These are phyloP conservation scores for Diplodus sargus DNA, from an alignment of 2,797 vertebrate species.

Conservation along the genomic window DNA sequence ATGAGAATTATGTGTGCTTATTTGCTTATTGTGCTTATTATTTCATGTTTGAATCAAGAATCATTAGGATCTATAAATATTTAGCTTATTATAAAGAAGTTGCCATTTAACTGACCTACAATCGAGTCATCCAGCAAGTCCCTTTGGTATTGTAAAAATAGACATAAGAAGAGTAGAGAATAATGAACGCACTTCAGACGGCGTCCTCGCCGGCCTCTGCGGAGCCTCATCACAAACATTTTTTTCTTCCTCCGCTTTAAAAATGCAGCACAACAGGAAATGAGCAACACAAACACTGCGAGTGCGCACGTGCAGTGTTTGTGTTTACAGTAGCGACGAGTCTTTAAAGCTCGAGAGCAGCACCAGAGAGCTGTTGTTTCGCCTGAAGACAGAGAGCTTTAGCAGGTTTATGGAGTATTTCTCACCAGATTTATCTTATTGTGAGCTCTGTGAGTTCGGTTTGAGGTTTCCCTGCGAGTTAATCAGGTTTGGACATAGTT, in stretches of 20 bases:
- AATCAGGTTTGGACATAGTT: constrained; percentile 63
- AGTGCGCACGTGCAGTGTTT: constrained; percentile 27
- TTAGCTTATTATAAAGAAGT: neutral
- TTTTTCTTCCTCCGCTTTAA: constrained; percentile 30
- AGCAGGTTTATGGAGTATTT: constrained; percentile 21
- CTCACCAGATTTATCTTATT: neutral
- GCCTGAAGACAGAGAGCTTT: constrained; percentile 31
- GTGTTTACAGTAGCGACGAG: constrained; percentile 29
- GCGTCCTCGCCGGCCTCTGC: neutral
- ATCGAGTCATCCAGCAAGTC: neutral
- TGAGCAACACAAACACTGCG: constrained; percentile 39
- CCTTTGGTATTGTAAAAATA: constrained; percentile 9
- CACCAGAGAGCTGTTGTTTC: constrained; percentile 41
- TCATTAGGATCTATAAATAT: constrained; percentile 4
- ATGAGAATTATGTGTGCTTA: neutral
- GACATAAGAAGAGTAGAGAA: neutral
- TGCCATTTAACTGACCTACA: neutral
- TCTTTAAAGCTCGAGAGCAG: constrained; percentile 20
- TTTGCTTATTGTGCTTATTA: too few relatives aligned
- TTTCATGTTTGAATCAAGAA: constrained; percentile 4
- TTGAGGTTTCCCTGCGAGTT: constrained; percentile 43
- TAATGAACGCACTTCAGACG: neutral
- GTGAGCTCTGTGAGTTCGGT: neutral
- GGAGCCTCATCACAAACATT: constrained; percentile 27
- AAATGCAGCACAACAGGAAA: constrained; percentile 63